Conservation (phyloP, 2,888 invertebrate genomes). For the Mesochorus sp. region DNA sequence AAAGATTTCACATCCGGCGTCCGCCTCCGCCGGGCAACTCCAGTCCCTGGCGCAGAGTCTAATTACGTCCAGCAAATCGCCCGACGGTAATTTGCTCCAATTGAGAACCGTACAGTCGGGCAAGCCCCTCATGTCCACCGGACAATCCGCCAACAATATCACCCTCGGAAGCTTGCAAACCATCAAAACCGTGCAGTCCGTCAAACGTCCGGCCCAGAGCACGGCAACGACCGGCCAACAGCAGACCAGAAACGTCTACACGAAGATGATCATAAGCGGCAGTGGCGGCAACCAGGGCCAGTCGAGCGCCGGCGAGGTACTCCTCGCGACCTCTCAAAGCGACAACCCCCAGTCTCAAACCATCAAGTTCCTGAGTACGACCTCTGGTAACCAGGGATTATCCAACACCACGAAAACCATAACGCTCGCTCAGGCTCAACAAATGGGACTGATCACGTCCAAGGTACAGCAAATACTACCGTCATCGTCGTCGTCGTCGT, state of each 20-base stretch:
- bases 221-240: no score
- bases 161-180: conserved; percentile 76
- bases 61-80: conserved; percentile 80
- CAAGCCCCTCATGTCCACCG: conserved; percentile 76
- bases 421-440: conserved; percentile 86
- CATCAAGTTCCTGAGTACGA: conserved; percentile 78
- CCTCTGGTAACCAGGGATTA: conserved; percentile 71
- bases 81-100: conserved; percentile 80
- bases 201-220: conserved; percentile 82
- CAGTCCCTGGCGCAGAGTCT: conserved; percentile 80
- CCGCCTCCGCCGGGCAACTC: conserved; percentile 78
- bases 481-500: conserved; percentile 76
- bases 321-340: conserved; percentile 77
- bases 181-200: conserved; percentile 75
- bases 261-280: conserved; percentile 81
- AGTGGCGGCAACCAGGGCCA: conserved; percentile 77
- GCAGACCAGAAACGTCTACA: conserved; percentile 79
- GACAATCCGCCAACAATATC: conserved; percentile 75
- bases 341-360: conserved; percentile 75
- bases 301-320: conserved; percentile 77
- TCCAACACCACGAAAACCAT: conserved; percentile 85
- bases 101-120: conserved; percentile 75
- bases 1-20: conserved; percentile 80
- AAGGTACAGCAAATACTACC: conserved; percentile 83
- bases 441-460: conserved; percentile 84